phyloP scores from a whole-genome alignment of 2,888 invertebrate species.

The Timandra comae region DNA sequence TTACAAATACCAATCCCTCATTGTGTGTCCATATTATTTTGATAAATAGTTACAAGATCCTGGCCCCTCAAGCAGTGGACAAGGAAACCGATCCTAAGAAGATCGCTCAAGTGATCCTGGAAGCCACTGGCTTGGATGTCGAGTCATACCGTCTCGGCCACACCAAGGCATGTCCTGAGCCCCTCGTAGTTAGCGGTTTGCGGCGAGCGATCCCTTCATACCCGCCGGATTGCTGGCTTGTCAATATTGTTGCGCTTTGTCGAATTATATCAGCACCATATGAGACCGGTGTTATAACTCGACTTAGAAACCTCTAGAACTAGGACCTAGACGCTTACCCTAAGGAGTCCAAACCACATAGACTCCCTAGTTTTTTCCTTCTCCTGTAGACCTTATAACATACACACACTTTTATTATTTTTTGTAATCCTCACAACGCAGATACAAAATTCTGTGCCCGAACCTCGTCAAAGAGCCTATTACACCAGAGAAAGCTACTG shows the following conservation, averaged over 20 bases:
- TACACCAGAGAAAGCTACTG: conserved; percentile 86
- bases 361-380: conserved; percentile 53
- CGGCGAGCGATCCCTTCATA: conserved; percentile 39
- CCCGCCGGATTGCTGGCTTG: conserved; percentile 41
- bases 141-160: conserved; percentile 98
- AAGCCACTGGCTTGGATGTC: conserved; percentile 87
- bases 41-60: conserved; percentile 95
- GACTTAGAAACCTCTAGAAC: conserved; percentile 26
- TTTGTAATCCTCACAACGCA: conserved; percentile 78
- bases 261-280: conserved; percentile 45
- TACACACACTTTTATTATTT: conserved; percentile 46
- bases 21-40: conserved; percentile 64
- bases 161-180: conserved; percentile 92
- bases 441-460: conserved; percentile 99
- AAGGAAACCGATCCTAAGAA: conserved; percentile 88
- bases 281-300: conserved; percentile 54
- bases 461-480: conserved; percentile 86
- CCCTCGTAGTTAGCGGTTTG: conserved; percentile 56
- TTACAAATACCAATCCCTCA: conserved; percentile 39
- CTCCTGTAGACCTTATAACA: conserved; percentile 21
- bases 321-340: conserved; percentile 38
- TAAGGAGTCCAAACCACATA: conserved; percentile 52
- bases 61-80: conserved; percentile 92
- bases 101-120: conserved; percentile 88
- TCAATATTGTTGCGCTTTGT: conserved; percentile 32